Evolutionary conservation across 2,888 invertebrate species (phyloP), one percentile per base, ranked within the genome.

Genomic region (Epirrhoe tristata): DNA sequence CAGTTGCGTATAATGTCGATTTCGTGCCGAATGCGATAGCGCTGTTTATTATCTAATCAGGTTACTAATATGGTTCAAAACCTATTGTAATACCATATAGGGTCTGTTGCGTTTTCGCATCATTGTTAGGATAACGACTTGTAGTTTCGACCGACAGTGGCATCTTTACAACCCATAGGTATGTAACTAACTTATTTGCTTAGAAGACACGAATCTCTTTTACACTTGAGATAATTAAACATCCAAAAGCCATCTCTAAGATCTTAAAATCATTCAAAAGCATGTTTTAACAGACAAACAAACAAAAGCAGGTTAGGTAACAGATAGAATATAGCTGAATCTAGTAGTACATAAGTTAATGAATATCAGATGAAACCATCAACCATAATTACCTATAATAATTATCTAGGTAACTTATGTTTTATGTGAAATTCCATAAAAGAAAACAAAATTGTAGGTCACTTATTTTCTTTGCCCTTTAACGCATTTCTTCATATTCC

Each of bases 1-100:
- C 55, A 77, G 74, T 84, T 87, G 85, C 87, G 86, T 85, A 86
- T 82, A 71, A 93, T 92, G 92, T 86, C 92, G 86, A 88, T 79
- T 88, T 80, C 92, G 92, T 93, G 92, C 87, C 67, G 71, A 67
- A 69, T 55, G 63, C 67, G 66, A 67, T 67, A 63, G 55, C 57
- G 46, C 63, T 62, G 69, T 69, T 59, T 71, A 72, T 66, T 63
- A 69, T 66, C 72, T 73, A 69, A 74, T 74, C 68, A 63, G 55
- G 66, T 66, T 71, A 72, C 73, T 67, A 69, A 72, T 73, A 72
- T 62, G 71, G 75, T 63, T 72, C 63, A 64, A 56, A 67, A 69
- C 65, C 31, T 58, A 55, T 53, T 54, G 56, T 65, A 31, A 16
- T 43, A 52, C 58, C 51, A 57, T 50, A 43, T 53, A 58, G 14